Conservation (phyloP, 2,113 vertebrate genomes). For the Lasiurus borealis region DNA sequence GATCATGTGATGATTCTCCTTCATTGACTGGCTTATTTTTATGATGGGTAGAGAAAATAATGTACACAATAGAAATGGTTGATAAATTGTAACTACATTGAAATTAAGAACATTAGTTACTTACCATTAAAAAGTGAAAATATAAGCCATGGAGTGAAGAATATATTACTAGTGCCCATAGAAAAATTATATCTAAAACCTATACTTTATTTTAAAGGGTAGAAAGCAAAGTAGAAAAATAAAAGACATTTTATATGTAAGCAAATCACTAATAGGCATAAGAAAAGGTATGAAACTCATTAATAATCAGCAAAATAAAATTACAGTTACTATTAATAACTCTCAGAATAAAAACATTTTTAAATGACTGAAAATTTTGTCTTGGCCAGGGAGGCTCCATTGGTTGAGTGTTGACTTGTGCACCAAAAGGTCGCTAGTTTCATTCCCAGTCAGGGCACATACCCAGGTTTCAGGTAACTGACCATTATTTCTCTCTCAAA, state of each 20-base stretch:
- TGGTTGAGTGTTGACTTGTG: no score
- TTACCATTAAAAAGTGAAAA: not conserved
- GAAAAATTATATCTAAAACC: not conserved
- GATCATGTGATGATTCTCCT: no score
- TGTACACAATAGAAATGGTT: not conserved
- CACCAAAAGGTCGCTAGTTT: no score
- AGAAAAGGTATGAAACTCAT: not conserved
- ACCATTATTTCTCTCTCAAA: no score
- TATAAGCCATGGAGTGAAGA: not conserved
- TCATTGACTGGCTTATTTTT: no score
- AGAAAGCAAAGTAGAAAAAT: not conserved
- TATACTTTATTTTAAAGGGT: not conserved
- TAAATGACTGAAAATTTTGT: not conserved
- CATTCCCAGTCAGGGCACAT: no score
- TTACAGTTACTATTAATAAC: not conserved
- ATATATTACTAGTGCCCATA: not conserved
- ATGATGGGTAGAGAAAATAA: not conserved
- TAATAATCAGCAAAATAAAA: not conserved
- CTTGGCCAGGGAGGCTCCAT: no score
- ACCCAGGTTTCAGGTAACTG: no score
- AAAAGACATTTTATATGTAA: not conserved
- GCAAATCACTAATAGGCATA: not conserved
- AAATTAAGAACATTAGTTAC: not conserved
- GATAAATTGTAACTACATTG: not conserved
- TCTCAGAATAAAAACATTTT: not conserved